Evolutionary conservation across 2,888 invertebrate species (phyloP), one percentile per base, ranked within the genome.

Genomic region (Melinaea marsaeus): DNA sequence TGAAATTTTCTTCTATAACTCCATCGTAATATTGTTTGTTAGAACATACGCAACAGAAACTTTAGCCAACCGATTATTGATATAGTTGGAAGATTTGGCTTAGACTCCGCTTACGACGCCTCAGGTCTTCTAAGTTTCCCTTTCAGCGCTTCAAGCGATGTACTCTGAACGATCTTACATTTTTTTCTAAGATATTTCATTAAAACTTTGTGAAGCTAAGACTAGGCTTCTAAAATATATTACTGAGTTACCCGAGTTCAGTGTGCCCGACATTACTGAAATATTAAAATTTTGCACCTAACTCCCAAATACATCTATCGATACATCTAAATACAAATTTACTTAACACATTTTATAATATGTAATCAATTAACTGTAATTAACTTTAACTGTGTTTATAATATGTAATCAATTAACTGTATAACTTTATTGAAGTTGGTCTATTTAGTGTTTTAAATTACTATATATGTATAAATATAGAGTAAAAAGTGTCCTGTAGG

Each of bases 181-280:
- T 71, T 78, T 22, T 79, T 75, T 22, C 22, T 76, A 76, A 22
- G 0, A 22, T 76, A 78, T 79, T 83, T 80, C 74, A 80, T 80
- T 80, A 79, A 76, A 81, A 83, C 73, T 83, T 81, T 67, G 48
- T 72, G 72, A 78, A 75, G 65, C 76, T 60, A 13, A 67, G n/a
- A n/a, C n/a, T n/a, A 22, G 22, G 22, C 22, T 22, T 22, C 22
- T 22, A 22, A 22, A 22, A 22, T 22, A 22, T 22, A 22, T 22
- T 22, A 22, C 22, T 22, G 1, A 22, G 22, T 22, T 22, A 22
- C 22, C 22, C 22, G 22, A 22, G 22, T 22, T 22, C 22, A 22
- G 22, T 22, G 22, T 22, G 22, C 1, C 22, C 22, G 22, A 22
- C 0, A 22, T 22, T 22, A 22, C 22, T 1, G 22, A 22, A 22